phyloP scores from a whole-genome alignment of 2,113 vertebrate genomes.

The Vulpes vulpes region DNA sequence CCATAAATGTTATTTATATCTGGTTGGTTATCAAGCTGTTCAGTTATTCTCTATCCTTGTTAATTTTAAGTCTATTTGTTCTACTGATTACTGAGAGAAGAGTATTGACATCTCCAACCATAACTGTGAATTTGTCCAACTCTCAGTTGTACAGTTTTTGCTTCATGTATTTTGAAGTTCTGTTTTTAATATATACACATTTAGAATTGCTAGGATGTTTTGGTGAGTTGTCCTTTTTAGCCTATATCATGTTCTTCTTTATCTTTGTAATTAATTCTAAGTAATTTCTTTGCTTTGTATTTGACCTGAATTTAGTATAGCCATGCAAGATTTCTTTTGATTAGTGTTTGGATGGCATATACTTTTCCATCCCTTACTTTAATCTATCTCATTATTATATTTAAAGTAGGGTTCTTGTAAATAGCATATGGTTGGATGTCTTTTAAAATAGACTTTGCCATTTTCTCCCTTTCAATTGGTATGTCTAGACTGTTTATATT shows the following conservation, averaged over 20 bases:
- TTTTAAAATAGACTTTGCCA: not conserved
- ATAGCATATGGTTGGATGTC: not conserved
- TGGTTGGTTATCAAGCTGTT: not conserved
- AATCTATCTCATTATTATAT: not conserved
- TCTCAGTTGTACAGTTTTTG: not conserved
- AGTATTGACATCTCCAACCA: not conserved
- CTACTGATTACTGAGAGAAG: not conserved
- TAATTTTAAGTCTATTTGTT: not conserved
- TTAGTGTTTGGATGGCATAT: not conserved
- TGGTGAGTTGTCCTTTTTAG: not conserved
- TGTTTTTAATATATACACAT: not conserved
- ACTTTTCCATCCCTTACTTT: not conserved
- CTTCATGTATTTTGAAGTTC: not conserved
- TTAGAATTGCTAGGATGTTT: not conserved
- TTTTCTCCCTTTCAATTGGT: not conserved
- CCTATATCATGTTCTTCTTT: not conserved
- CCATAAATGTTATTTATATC: not conserved
- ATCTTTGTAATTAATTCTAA: not conserved
- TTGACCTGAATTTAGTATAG: not conserved
- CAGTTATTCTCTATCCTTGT: not conserved
- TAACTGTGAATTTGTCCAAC: not conserved
- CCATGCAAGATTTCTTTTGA: not conserved
- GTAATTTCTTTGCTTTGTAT: not conserved
- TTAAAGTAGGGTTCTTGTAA: not conserved
- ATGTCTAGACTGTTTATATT: not conserved